A percentile compares a stretch with the other conserved stretches of the same genome.
phyloP scores from a whole-genome alignment of 2,797 vertebrate species.

The Knipowitschia caucasica region DNA sequence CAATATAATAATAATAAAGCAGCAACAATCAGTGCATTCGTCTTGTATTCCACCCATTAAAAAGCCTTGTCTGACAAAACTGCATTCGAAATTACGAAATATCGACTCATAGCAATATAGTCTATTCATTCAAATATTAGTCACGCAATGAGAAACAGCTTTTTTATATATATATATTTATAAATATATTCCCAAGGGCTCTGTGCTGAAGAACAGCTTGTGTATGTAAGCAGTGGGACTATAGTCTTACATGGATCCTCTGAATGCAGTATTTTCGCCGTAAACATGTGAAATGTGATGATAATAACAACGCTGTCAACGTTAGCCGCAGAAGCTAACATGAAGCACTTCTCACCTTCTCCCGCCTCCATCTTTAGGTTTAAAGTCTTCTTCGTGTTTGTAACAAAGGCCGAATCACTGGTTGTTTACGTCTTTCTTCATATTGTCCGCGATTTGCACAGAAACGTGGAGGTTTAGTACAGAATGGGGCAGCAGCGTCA shows the following conservation, averaged over 20 bases:
- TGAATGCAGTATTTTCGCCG: too few relatives aligned
- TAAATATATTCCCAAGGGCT: not conserved
- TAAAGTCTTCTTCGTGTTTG: not conserved
- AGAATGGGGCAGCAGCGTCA: too few relatives aligned
- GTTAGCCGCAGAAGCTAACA: conserved; percentile 31
- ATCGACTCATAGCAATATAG: too few relatives aligned
- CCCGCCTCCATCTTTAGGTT: conserved; percentile 45
- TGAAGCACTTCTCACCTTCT: conserved; percentile 48
- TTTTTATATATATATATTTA: too few relatives aligned
- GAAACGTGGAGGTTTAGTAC: too few relatives aligned
- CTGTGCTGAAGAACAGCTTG: not conserved
- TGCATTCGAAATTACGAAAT: too few relatives aligned
- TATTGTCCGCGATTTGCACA: not conserved
- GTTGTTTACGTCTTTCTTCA: not conserved
- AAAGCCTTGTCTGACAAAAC: too few relatives aligned
- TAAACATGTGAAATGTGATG: not conserved
- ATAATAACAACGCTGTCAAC: not conserved
- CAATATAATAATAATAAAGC: too few relatives aligned
- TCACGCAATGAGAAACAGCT: too few relatives aligned
- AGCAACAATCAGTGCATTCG: too few relatives aligned
- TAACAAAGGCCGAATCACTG: not conserved
- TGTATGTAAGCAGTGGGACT: not conserved
- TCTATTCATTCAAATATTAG: too few relatives aligned
- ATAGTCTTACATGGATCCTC: not conserved
- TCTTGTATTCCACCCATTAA: too few relatives aligned